Evolutionary conservation across 1,140 invertebrate genomes (phyloP), one percentile per base, ranked within the genome.

Genomic region (Aphelenchoides besseyi): DNA sequence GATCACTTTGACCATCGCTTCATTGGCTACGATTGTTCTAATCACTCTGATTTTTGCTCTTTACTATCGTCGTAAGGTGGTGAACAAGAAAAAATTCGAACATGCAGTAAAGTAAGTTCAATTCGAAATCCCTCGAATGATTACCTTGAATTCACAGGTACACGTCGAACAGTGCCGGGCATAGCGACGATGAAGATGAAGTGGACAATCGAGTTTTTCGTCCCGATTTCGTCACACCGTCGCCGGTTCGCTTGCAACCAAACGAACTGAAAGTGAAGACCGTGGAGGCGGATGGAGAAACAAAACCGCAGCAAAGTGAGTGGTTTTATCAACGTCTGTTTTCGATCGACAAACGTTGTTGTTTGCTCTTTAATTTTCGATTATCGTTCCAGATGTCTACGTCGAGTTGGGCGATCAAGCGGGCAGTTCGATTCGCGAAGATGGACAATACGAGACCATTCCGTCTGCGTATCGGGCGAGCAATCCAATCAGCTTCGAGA

Each of bases 51-150:
- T 72, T n/a, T 30, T 76, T 3, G 72, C 70, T 36, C 9, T 82
- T 26, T 81, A 81, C 75, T 83, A 83, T 66, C 70, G 81, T 1
- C 70, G 63, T 2, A 66, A 66, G 30, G n/a, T 12, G 16, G 16
- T 33, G 28, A 16, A 29, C 32, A 66, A 37, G 32, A 66, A 66
- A 33, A 37, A n/a, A 12, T 66, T 32, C 63, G 36, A 36, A 32
- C 63, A 33, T 1, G 12, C 63, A 29, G 63, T 66, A 16, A 66
- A 66, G 30, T 66, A 53, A 12, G 32, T 18, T 66, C 63, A 26
- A 23, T 8, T 8, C 32, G 55, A 59, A 29, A 33, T 23, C 23
- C 55, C 5, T 59, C 55, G 55, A 23, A 48, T 48, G 41, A 23
- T 23, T 48, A 23, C n/a, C n/a, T n/a, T n/a, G n/a, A n/a, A n/a